Evolutionary conservation across 2,888 invertebrate species (phyloP), one percentile per base, ranked within the genome.

Genomic region (Spisula solida): DNA sequence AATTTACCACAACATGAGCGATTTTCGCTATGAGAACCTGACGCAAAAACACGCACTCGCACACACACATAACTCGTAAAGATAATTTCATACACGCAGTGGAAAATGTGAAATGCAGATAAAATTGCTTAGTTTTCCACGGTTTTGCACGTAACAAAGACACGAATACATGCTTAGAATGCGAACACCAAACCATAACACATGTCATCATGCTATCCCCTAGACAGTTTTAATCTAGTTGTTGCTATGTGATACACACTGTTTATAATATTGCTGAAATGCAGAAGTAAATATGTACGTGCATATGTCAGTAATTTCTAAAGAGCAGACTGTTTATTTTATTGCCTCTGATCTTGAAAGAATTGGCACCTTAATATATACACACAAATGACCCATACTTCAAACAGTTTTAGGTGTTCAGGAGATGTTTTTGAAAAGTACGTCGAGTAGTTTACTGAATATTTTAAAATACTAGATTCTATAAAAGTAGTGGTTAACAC

Each of bases 1-100:
- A 75, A 75, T 20, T 75, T 83, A 75, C 20, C 66, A 83, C 70
- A 75, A 75, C 83, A 83, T 75, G 75, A 51, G 51, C 60, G 51
- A 75, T 75, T 83, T 34, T 75, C 75, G 34, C 31, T 75, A 34
- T 75, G 75, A 75, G 34, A 75, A 75, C 29, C 75, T 75, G 75
- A 31, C 34, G 31, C 31, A 75, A 75, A 75, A 25, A 75, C n/a
- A n/a, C 66, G 10, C 29, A 75, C 31, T 14, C 34, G 16, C 31
- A 75, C 25, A 34, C 29, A 75, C 51, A 25, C 60, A 66, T n/a
- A 6, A 25, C 25, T 66, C 25, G 60, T 75, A 75, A 75, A 75
- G 75, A 75, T 75, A 34, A 75, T 75, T 75, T 75, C 31, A 29
- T 18, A 25, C 75, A 75, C 29, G 29, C 75, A 34, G 31, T 12